Conservation (phyloP, 1,140 invertebrate genomes). For the Samia ricini region DNA sequence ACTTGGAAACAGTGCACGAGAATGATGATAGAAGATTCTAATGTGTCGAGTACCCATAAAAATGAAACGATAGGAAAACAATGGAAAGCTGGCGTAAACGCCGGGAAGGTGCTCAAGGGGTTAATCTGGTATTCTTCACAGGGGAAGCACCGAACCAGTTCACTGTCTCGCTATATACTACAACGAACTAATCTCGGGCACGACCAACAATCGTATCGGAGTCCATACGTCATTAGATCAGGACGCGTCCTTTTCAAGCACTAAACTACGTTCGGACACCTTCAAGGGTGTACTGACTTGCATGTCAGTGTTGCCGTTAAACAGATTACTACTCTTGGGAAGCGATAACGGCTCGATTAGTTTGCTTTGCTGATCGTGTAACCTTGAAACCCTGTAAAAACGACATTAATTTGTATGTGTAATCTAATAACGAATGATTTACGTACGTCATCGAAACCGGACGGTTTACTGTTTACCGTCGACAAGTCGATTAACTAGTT, state of each 20-base stretch:
- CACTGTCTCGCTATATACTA: constrained; percentile 89
- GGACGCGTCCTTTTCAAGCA: constrained; percentile 88
- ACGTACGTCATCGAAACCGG: too few species aligned
- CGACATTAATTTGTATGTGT: too few species aligned
- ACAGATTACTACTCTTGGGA: constrained; percentile 91
- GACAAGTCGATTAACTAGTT: too few species aligned
- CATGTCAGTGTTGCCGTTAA: constrained; percentile 92
- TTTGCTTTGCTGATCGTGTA: constrained; percentile 85
- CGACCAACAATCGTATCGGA: constrained; percentile 93
- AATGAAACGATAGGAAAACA: too few species aligned
- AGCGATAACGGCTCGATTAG: constrained; percentile 93
- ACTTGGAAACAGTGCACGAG: too few species aligned
- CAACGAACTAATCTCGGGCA: constrained; percentile 88
- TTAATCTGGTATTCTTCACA: constrained; percentile 26
- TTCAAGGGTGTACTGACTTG: constrained; percentile 95
- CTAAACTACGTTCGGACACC: constrained; percentile 91
- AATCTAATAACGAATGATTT: too few species aligned
- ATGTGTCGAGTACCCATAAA: too few species aligned
- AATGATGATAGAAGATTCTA: too few species aligned
- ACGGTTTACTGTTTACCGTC: too few species aligned
- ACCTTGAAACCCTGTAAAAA: too few species aligned
- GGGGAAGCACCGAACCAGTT: constrained; percentile 92
- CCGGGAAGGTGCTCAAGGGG: too few species aligned
- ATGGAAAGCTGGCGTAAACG: too few species aligned
- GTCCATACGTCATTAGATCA: constrained; percentile 88